These are phyloP conservation scores for Prunella fulvescens DNA, from an alignment of 2,113 vertebrate genomes.

Conservation along the genomic window DNA sequence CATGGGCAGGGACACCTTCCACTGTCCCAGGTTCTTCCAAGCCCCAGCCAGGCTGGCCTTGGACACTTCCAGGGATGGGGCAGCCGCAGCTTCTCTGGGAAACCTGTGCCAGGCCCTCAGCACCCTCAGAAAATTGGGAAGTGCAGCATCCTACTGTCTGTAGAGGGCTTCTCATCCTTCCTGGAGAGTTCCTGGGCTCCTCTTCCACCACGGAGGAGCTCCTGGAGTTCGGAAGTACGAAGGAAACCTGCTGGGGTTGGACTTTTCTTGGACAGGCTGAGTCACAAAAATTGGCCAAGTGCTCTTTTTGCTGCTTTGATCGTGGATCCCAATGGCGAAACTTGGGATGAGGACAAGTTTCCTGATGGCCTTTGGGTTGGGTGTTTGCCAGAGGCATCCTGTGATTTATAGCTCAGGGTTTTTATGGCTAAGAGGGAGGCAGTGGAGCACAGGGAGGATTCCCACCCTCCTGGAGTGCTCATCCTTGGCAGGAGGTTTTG, in stretches of 20 bases:
- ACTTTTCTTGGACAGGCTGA: not conserved
- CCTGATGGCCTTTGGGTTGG: not conserved
- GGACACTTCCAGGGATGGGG: not conserved
- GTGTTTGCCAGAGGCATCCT: not conserved
- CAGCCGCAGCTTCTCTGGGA: not conserved
- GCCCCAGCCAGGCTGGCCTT: rapidly evolving
- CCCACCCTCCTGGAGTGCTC: not conserved
- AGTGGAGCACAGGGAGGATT: rapidly evolving
- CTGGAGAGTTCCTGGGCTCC: not conserved
- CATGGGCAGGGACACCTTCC: not conserved
- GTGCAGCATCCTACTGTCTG: rapidly evolving
- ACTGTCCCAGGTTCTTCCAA: not conserved
- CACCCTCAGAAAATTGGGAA: not conserved
- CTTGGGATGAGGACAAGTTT: not conserved
- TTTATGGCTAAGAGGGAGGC: not conserved
- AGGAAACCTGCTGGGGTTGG: not conserved
- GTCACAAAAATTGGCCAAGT: not conserved
- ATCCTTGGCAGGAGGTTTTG: not conserved
- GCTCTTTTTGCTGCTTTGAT: not conserved
- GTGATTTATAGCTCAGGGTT: rapidly evolving
- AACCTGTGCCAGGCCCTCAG: not conserved
- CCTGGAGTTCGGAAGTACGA: not conserved
- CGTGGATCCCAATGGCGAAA: not conserved
- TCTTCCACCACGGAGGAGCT: not conserved
- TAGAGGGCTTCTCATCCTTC: not conserved